Conservation (phyloP, 2,888 invertebrate genomes). For the Diplolepis rosae region DNA sequence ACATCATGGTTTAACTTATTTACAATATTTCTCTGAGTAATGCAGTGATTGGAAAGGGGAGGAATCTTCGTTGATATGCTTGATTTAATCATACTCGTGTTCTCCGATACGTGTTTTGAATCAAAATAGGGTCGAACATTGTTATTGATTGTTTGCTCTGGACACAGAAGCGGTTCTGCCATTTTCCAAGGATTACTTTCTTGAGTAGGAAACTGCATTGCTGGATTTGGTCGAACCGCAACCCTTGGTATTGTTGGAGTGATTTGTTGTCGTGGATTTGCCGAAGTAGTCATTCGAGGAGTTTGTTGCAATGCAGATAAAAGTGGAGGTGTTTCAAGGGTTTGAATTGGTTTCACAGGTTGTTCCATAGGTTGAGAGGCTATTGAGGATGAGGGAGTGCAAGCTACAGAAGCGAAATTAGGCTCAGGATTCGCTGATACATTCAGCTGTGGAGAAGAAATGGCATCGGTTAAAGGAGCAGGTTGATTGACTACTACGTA, state of each 20-base stretch:
- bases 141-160: conserved; percentile 62
- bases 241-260: conserved; percentile 65
- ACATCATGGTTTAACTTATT: conserved; percentile 61
- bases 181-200: conserved; percentile 61
- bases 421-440: conserved; percentile 52
- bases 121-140: conserved; percentile 67
- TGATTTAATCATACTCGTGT: conserved; percentile 70
- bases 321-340: conserved; percentile 46
- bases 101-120: conserved; percentile 69
- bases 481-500: conserved; percentile 66
- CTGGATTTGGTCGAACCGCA: conserved; percentile 67
- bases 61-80: conserved; percentile 66
- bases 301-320: not conserved
- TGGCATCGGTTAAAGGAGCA: conserved; percentile 53
- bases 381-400: conserved; percentile 52
- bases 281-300: conserved; percentile 45
- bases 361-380: conserved; percentile 51
- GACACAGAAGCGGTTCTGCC: conserved; percentile 58
- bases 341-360: conserved; percentile 51
- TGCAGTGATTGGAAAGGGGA: conserved; percentile 63
- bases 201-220: conserved; percentile 55
- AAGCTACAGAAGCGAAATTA: conserved; percentile 51
- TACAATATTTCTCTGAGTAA: conserved; percentile 60
- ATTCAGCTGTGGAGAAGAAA: conserved; percentile 51
- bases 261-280: conserved; percentile 54